Evolutionary conservation across 2,113 vertebrate genomes (phyloP).

Genomic region (Oncorhynchus nerka): DNA sequence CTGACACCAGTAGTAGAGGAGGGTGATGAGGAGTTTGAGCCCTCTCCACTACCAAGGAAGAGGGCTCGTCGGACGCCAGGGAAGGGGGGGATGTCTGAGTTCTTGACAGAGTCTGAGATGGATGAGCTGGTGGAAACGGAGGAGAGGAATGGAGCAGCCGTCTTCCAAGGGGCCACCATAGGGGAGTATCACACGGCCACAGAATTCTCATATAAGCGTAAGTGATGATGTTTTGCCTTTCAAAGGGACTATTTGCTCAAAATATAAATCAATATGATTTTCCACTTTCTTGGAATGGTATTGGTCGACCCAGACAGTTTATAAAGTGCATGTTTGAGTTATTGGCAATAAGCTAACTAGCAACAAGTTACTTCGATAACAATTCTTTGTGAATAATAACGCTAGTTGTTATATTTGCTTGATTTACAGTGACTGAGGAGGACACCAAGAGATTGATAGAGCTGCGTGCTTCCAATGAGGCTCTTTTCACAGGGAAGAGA

Average conservation of each 20-base stretch:
- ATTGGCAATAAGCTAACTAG: background rate
- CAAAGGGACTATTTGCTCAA: background rate
- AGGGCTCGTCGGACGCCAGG: conserved; percentile 27
- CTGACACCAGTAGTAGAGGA: conserved; percentile 62
- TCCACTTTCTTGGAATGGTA: background rate
- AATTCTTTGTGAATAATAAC: background rate
- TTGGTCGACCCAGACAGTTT: background rate
- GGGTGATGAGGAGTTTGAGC: conserved; percentile 64
- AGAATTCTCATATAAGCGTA: conserved; percentile 66
- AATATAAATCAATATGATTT: background rate
- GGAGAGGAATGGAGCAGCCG: conserved; percentile 50
- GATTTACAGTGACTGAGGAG: conserved; percentile 63
- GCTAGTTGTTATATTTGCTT: background rate
- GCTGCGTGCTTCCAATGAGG: conserved; percentile 69
- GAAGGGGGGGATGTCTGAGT: conserved; percentile 58
- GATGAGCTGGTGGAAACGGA: conserved; percentile 63
- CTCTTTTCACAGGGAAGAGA: conserved; percentile 73
- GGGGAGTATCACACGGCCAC: conserved; percentile 50
- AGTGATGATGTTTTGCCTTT: conserved; percentile 9
- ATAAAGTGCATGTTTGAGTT: background rate
- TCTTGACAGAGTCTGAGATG: conserved; percentile 68
- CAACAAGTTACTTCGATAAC: background rate
- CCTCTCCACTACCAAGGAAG: conserved; percentile 51
- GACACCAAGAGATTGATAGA: conserved; percentile 72
- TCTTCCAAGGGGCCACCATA: conserved; percentile 11